These are phyloP conservation scores for Cheilosia scutellata DNA, from an alignment of 2,888 invertebrate genomes.

Conservation along the genomic window DNA sequence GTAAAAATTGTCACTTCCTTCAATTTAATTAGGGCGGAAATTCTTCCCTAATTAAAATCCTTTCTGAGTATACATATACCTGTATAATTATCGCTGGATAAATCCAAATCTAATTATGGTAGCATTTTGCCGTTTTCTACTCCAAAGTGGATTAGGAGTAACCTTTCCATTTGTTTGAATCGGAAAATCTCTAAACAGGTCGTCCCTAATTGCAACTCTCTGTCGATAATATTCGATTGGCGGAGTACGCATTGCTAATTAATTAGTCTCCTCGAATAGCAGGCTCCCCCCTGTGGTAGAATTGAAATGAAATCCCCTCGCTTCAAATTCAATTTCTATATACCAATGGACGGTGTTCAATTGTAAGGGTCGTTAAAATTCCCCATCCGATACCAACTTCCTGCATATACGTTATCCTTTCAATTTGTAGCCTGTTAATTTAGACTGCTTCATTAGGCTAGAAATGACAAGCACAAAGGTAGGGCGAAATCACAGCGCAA, in stretches of 20 bases:
- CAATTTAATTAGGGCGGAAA: too few species aligned
- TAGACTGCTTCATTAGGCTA: slow-evolving; percentile 57
- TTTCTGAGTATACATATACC: too few species aligned
- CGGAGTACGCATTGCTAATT: slow-evolving; percentile 54
- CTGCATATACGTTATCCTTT: slow-evolving; percentile 28
- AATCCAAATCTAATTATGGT: too few species aligned
- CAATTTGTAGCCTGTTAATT: slow-evolving; percentile 66
- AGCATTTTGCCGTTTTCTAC: too few species aligned
- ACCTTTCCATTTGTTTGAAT: too few species aligned
- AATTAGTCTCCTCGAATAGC: slow-evolving; percentile 48
- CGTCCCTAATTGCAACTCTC: too few species aligned
- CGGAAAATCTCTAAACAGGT: too few species aligned
- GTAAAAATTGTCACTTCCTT: too few species aligned
- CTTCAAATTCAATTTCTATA: slow-evolving; percentile 37
- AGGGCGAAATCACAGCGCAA: slow-evolving; percentile 18
- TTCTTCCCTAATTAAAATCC: too few species aligned
- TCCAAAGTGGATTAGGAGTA: too few species aligned
- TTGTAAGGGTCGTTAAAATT: slow-evolving; percentile 55
- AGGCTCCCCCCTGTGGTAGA: background rate
- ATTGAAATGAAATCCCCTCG: slow-evolving; percentile 53
- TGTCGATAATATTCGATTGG: background rate
- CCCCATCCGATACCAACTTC: slow-evolving; percentile 28
- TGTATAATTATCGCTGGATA: too few species aligned
- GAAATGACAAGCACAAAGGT: background rate
- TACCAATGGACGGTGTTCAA: slow-evolving; percentile 43